These are phyloP conservation scores for Phyllotreta striolata DNA, from an alignment of 2,888 invertebrate genomes.

Conservation along the genomic window DNA sequence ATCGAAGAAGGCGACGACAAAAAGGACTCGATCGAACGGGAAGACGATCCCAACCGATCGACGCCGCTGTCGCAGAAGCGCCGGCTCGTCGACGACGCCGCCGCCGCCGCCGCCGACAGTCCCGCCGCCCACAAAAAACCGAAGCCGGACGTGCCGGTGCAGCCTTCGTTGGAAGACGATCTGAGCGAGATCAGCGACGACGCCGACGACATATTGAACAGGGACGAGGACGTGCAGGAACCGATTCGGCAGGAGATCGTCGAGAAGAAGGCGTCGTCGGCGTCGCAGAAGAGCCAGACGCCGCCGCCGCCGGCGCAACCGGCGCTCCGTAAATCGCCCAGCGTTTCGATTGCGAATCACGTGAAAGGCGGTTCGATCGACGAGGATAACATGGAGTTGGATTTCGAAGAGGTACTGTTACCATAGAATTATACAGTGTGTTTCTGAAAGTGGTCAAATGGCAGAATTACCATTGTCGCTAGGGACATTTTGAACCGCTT, in stretches of 20 bases:
- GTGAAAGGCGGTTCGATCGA: conserved; percentile 66
- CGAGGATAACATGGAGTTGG: conserved; percentile 78
- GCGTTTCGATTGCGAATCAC: conserved; percentile 34
- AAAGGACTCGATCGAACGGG: conserved; percentile 19
- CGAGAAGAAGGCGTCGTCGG: conserved; percentile 45
- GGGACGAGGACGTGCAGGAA: conserved; percentile 67
- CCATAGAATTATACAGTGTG: too few relatives aligned
- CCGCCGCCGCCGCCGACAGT: too few relatives aligned
- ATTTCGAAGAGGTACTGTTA: conserved; percentile 74
- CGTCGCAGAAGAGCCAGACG: conserved; percentile 51
- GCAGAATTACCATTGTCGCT: too few relatives aligned
- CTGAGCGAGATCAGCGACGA: conserved; percentile 90
- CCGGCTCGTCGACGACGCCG: conserved; percentile 29
- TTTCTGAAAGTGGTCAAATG: background rate
- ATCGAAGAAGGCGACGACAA: conserved; percentile 11
- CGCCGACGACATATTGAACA: conserved; percentile 85
- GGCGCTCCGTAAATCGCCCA: conserved; percentile 44
- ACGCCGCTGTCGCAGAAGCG: conserved; percentile 29
- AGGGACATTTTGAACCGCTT: too few relatives aligned
- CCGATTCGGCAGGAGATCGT: background rate
- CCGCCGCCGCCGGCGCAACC: conserved; percentile 48
- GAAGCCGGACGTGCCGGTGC: conserved; percentile 5
- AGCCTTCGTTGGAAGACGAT: conserved; percentile 68
- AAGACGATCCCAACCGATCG: conserved; percentile 10
- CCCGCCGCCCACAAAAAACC: conserved; percentile 61